Evolutionary conservation across 1,140 invertebrate species (phyloP), one percentile per base, ranked within the genome.

Genomic region (Lanistes nyassanus): DNA sequence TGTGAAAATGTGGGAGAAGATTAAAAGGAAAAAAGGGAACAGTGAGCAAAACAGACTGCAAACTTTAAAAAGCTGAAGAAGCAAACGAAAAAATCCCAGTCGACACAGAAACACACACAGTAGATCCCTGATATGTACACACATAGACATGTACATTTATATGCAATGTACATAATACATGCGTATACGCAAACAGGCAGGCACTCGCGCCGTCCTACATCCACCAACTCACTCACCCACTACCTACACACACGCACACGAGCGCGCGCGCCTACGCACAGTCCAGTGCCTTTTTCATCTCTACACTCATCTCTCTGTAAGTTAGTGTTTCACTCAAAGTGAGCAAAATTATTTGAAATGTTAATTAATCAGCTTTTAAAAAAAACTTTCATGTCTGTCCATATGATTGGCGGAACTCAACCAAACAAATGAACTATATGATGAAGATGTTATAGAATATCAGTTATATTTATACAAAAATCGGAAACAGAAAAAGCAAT

Each of bases 171-270:
- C 6, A 6, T 36, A 31, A 65, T 36, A 65, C 62, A 23, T 36
- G 39, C 62, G 39, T 23, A 36, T 36, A 65, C 62, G 31, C 58
- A 26, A 31, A 65, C 31, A 65, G 31, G 9, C 62, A 31, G 31
- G n/a, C 31, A 31, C 31, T 6, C 6, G 39, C 16, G 39, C 62
- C 34, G 31, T 6, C 62, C 34, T 36, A 31, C 62, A 65, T 9
- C n/a, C 58, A 62, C 58, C n/a, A 23, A 62, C 58, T 26, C 58
- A 62, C 58, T 26, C 58, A 62, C 58, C n/a, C 58, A 62, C 58
- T 16, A n/a, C 58, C n/a, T n/a, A 62, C 58, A 26, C 58, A 62
- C 58, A 26, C 58, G 31, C 58, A 26, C 58, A 62, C 58, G n/a
- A 23, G 31, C 58, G n/a, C 58, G 31, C 58, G n/a, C 58, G 31